phyloP scores from a whole-genome alignment of 2,797 vertebrate species.

The Chelidonichthys spinosus region DNA sequence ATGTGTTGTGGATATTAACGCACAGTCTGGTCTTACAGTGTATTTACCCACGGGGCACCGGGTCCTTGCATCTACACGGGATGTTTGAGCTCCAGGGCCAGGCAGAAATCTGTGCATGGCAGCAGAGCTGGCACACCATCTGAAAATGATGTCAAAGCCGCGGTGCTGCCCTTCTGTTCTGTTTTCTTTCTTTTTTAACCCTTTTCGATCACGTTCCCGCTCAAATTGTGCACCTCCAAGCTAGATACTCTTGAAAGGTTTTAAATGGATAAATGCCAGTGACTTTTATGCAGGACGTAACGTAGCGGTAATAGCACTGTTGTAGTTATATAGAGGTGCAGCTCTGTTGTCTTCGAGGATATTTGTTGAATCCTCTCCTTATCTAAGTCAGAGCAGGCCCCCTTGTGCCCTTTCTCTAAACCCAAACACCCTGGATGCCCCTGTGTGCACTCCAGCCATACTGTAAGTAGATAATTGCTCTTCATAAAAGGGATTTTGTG shows the following conservation, averaged over 20 bases:
- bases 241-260: neutral
- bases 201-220: neutral
- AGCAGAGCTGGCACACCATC: constrained; percentile 53
- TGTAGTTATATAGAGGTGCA: constrained; percentile 10
- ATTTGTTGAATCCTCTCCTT: constrained; percentile 49
- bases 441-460: constrained; percentile 27
- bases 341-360: constrained; percentile 36
- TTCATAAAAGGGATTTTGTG: constrained; percentile 37
- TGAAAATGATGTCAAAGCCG: constrained; percentile 43
- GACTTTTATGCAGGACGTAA: neutral
- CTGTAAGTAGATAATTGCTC: constrained; percentile 52
- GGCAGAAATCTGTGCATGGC: constrained; percentile 43
- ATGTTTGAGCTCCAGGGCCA: constrained; percentile 55
- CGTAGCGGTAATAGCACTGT: constrained; percentile 3
- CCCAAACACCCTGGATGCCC: constrained; percentile 40
- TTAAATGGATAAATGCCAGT: neutral
- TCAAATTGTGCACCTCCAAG: too few relatives aligned
- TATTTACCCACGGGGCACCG: constrained; percentile 52
- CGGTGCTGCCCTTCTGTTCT: constrained; percentile 58
- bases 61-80: constrained; percentile 55
- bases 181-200: neutral
- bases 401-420: constrained; percentile 46
- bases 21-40: constrained; percentile 42
- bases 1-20: constrained; percentile 46
- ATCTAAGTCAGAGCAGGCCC: constrained; percentile 51